phyloP scores from a whole-genome alignment of 2,797 vertebrate genomes.

The Acanthis flammea region DNA sequence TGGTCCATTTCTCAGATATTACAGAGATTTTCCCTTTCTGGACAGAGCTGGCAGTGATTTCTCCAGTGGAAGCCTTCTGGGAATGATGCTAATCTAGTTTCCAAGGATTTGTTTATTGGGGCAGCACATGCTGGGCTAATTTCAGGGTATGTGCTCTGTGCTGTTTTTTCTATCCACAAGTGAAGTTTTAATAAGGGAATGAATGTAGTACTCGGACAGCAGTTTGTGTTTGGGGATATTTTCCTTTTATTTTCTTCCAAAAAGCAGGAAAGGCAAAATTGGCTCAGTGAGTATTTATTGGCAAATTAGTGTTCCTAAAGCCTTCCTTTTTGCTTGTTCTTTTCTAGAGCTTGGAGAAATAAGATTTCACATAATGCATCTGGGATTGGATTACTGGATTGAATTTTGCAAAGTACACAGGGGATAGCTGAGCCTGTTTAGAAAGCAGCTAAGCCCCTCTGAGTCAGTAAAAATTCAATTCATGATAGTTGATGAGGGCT shows the following conservation, averaged over 20 bases:
- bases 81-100: slow-evolving; percentile 30
- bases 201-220: not conserved
- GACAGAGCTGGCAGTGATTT: slow-evolving; percentile 38
- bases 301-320: slow-evolving; percentile 52
- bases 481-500: not conserved
- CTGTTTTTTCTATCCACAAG: not conserved
- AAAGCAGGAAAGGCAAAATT: not conserved
- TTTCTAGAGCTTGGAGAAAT: slow-evolving; percentile 49
- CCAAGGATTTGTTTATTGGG: slow-evolving; percentile 44
- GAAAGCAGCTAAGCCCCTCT: slow-evolving; percentile 28
- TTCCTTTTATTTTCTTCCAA: not conserved
- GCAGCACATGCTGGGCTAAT: slow-evolving; percentile 48
- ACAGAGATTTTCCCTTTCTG: slow-evolving; percentile 26
- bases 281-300: slow-evolving; percentile 40
- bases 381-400: slow-evolving; percentile 63
- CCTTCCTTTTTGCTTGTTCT: slow-evolving; percentile 44
- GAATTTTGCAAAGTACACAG: slow-evolving; percentile 36
- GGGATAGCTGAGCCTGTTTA: slow-evolving; percentile 43
- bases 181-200: not conserved
- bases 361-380: slow-evolving; percentile 52
- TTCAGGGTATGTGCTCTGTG: not conserved
- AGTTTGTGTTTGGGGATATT: not conserved
- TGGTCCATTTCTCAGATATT: slow-evolving; percentile 39
- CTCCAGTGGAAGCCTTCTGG: not conserved
- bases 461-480: slow-evolving; percentile 50